Evolutionary conservation across 2,797 vertebrate species (phyloP).

Genomic region (Danionella dracula): DNA sequence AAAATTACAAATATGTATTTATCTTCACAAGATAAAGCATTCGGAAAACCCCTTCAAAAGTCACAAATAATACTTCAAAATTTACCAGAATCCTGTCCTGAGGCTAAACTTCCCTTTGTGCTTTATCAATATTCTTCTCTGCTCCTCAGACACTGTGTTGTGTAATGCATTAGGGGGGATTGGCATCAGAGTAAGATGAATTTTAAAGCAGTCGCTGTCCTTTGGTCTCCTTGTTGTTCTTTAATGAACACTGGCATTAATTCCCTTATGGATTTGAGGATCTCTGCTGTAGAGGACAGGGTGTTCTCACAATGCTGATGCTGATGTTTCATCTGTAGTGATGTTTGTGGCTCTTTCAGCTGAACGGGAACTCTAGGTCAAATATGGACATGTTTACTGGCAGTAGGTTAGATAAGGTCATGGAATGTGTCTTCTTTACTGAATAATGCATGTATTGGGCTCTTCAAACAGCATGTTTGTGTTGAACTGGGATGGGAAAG

Average conservation of each 20-base stretch:
- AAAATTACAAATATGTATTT: too few species aligned
- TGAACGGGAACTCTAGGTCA: slow-evolving; percentile 4
- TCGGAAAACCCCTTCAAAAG: too few species aligned
- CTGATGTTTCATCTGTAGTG: slow-evolving; percentile 20
- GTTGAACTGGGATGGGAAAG: background rate
- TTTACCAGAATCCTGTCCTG: slow-evolving; percentile 6
- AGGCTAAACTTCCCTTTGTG: background rate
- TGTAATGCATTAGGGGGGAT: background rate
- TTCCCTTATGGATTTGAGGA: slow-evolving; percentile 48
- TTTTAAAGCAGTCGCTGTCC: slow-evolving; percentile 34
- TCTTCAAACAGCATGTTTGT: background rate
- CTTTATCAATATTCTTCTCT: slow-evolving; percentile 5
- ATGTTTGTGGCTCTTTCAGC: slow-evolving; percentile 15
- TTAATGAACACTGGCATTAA: slow-evolving; percentile 40
- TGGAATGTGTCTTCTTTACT: too few species aligned
- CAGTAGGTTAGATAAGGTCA: background rate
- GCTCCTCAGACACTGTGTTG: background rate
- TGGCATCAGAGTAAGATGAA: slow-evolving; percentile 1
- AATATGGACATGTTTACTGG: slow-evolving; percentile 1
- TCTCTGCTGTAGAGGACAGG: slow-evolving; percentile 20
- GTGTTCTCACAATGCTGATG: slow-evolving; percentile 36
- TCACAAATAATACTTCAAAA: too few species aligned
- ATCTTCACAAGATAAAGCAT: too few species aligned
- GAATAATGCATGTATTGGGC: too few species aligned
- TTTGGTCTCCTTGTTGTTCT: slow-evolving; percentile 43